Evolutionary conservation across 2,888 invertebrate genomes (phyloP).

Genomic region (Agonopterix subpropinquella): DNA sequence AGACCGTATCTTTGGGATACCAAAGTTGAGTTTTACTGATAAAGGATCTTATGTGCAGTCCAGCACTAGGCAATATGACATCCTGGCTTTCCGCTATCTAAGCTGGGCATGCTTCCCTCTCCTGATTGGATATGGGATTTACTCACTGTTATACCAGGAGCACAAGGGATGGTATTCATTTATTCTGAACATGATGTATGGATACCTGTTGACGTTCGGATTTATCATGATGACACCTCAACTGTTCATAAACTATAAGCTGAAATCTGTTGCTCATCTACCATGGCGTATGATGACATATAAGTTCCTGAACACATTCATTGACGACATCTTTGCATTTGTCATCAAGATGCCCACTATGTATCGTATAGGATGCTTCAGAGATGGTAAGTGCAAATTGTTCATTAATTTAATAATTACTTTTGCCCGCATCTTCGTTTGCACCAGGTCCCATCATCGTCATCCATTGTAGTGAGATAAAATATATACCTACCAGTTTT

Average conservation of each 20-base stretch:
- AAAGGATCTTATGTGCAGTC: constrained; percentile 98
- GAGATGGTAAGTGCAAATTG: constrained; percentile 82
- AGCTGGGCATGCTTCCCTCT: constrained; percentile 98
- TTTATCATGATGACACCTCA: constrained; percentile 99
- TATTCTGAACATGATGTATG: constrained; percentile 96
- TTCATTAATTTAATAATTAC: too few relatives aligned
- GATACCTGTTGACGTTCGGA: constrained; percentile 97
- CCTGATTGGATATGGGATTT: constrained; percentile 93
- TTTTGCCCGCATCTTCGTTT: too few relatives aligned
- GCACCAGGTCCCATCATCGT: too few relatives aligned
- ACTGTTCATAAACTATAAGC: constrained; percentile 98
- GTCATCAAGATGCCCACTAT: constrained; percentile 99
- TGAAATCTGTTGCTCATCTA: constrained; percentile 99
- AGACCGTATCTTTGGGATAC: constrained; percentile 86
- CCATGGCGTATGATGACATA: constrained; percentile 99
- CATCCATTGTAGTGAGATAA: too few relatives aligned
- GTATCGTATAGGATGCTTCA: constrained; percentile 97
- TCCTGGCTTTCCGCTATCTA: constrained; percentile 96
- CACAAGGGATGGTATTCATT: constrained; percentile 99
- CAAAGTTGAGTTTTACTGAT: constrained; percentile 88
- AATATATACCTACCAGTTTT: too few relatives aligned
- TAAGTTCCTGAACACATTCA: constrained; percentile 99
- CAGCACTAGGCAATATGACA: constrained; percentile 94
- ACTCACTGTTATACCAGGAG: constrained; percentile 96
- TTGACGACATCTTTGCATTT: constrained; percentile 99